A percentile compares a stretch with the other conserved stretches of the same genome.
phyloP scores from a whole-genome alignment of 2,797 vertebrate genomes.

The Strix occidentalis region DNA sequence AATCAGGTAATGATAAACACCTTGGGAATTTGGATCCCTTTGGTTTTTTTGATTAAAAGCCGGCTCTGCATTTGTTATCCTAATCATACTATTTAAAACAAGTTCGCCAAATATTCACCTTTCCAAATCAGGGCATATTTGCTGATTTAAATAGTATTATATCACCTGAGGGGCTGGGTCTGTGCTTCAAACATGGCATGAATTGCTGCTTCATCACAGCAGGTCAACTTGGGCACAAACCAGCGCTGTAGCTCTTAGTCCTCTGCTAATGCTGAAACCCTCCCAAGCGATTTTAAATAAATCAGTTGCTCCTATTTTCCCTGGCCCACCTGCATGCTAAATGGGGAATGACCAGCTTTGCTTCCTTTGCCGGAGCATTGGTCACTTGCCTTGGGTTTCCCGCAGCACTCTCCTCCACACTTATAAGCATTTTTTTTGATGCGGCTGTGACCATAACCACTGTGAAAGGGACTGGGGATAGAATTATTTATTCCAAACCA shows the following conservation, averaged over 20 bases:
- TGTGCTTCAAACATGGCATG: not conserved
- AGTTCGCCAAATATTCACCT: not conserved
- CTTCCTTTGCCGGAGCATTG: not conserved
- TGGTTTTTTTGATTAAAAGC: not conserved
- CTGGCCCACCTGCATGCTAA: not conserved
- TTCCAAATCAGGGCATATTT: not conserved
- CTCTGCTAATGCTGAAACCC: not conserved
- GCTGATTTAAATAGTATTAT: not conserved
- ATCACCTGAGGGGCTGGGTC: not conserved
- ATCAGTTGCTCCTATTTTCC: not conserved
- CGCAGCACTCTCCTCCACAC: not conserved
- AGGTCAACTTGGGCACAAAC: not conserved
- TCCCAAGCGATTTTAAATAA: not conserved
- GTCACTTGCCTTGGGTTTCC: not conserved
- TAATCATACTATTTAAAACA: not conserved
- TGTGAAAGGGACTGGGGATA: not conserved
- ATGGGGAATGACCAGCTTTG: not conserved
- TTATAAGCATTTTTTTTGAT: not conserved
- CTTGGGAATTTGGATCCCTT: not conserved
- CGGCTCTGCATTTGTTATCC: not conserved
- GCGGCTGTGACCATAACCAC: not conserved
- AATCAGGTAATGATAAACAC: not conserved
- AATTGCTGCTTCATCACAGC: not conserved
- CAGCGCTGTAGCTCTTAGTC: accelerated
- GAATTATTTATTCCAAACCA: not conserved